A percentile compares a stretch with the other conserved stretches of the same genome.
Conservation (phyloP, 2,113 vertebrate species). For the Tylochromis polylepis region DNA sequence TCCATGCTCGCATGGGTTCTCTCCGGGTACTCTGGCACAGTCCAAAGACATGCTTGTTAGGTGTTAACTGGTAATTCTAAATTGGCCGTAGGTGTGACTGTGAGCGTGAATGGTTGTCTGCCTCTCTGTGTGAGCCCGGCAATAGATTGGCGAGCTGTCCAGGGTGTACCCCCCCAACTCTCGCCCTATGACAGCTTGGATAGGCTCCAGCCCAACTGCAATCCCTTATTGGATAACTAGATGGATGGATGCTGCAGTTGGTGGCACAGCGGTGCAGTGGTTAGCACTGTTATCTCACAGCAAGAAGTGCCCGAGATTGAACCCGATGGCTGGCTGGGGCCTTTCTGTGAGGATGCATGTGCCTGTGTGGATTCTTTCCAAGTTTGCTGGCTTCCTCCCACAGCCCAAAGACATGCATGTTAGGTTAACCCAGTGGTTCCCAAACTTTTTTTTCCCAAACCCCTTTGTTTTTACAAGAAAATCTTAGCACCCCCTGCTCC, state of each 20-base stretch:
- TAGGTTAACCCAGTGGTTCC: background rate
- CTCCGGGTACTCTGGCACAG: background rate
- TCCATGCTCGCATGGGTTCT: background rate
- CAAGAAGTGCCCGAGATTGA: background rate
- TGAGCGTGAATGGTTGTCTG: background rate
- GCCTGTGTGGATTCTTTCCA: background rate
- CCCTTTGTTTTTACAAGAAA: too few species aligned
- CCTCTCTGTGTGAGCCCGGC: background rate
- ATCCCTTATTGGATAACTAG: background rate
- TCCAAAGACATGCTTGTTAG: background rate
- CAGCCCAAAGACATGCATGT: background rate
- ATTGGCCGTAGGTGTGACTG: background rate
- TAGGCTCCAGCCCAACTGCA: background rate
- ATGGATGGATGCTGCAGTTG: background rate
- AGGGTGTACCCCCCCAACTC: background rate
- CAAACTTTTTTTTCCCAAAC: too few species aligned
- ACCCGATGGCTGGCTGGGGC: background rate
- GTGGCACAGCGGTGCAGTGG: background rate
- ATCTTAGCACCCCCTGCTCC: too few species aligned
- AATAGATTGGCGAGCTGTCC: background rate
- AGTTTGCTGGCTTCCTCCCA: background rate
- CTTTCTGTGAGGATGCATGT: background rate
- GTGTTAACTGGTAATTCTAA: background rate
- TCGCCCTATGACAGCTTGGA: background rate
- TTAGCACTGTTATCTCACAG: background rate